These are phyloP conservation scores for Acleris emargana DNA, from an alignment of 2,888 invertebrate genomes.

Conservation along the genomic window DNA sequence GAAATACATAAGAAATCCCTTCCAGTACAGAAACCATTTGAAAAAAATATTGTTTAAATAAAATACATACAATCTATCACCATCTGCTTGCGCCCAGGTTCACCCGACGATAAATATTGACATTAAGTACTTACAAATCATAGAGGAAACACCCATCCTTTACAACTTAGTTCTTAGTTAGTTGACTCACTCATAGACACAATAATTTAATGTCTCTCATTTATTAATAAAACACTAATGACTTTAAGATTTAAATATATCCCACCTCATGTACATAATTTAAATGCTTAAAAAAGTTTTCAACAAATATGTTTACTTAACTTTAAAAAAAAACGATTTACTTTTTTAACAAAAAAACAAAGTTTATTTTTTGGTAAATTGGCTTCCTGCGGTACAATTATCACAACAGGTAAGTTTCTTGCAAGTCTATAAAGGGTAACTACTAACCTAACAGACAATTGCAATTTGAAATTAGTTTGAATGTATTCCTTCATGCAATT, in stretches of 20 bases:
- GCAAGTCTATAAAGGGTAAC: background rate
- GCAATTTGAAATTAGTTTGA: conserved; percentile 18
- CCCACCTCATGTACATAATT: too few relatives aligned
- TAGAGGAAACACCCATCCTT: conserved; percentile 68
- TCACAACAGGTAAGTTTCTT: background rate
- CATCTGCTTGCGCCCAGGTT: conserved; percentile 70
- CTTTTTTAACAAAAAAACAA: too few relatives aligned
- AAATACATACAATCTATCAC: conserved; percentile 80
- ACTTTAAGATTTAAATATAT: conserved; percentile 2
- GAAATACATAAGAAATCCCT: conserved; percentile 30
- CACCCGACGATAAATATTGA: conserved; percentile 61
- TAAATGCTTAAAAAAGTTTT: background rate
- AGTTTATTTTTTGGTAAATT: too few relatives aligned
- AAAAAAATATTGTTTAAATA: conserved; percentile 60
- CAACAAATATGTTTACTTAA: background rate
- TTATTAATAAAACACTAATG: conserved; percentile 14
- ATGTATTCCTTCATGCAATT: conserved; percentile 62
- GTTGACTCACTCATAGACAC: conserved; percentile 16
- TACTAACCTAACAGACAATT: conserved; percentile 13
- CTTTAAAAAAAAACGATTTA: background rate
- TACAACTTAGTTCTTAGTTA: conserved; percentile 26
- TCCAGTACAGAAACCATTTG: conserved; percentile 49
- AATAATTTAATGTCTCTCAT: conserved; percentile 1
- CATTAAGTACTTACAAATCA: conserved; percentile 72
- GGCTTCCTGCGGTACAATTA: too few relatives aligned